Percentiles rank a stretch among this genome's conserved stretches.
Evolutionary conservation across 2,888 invertebrate genomes (phyloP).

Genomic region (Noctua pronuba): DNA sequence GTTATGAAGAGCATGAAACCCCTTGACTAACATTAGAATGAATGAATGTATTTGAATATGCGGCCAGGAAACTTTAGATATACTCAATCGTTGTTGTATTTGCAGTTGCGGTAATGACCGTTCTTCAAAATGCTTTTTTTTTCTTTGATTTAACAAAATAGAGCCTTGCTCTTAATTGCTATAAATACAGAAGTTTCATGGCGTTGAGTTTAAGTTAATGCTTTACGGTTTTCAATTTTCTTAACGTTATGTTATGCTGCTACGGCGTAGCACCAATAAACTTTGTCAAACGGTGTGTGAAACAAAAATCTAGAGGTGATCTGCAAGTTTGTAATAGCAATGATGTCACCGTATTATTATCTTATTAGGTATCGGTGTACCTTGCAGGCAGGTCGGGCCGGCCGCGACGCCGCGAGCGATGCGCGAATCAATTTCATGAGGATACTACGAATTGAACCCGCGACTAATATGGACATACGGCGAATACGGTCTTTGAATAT

Average conservation of each 20-base stretch:
- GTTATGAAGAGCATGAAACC: neutral
- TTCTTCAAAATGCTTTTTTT: neutral
- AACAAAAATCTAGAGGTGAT: neutral
- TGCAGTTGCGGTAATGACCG: neutral
- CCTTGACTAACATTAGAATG: neutral
- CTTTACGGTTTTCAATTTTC: neutral
- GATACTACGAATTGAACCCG: slow-evolving; percentile 22
- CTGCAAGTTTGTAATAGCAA: neutral
- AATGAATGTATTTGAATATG: neutral
- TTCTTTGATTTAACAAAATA: neutral
- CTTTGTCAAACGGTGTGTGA: neutral
- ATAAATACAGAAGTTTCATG: neutral
- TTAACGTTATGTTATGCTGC: neutral
- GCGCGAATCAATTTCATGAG: slow-evolving; percentile 55
- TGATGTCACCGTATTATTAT: slow-evolving; percentile 48
- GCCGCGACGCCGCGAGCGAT: slow-evolving; percentile 52
- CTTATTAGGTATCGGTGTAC: slow-evolving; percentile 12
- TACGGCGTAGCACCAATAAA: neutral
- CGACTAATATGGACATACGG: slow-evolving; percentile 39
- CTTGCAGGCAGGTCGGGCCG: neutral
- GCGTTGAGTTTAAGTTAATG: neutral
- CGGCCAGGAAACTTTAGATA: neutral
- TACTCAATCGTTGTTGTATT: neutral
- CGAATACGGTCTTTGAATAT: slow-evolving; percentile 15
- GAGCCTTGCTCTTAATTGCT: neutral